A percentile compares a stretch with the other conserved stretches of the same genome.
phyloP scores from a whole-genome alignment of 2,797 vertebrate genomes.

The Diplodus puntazzo region DNA sequence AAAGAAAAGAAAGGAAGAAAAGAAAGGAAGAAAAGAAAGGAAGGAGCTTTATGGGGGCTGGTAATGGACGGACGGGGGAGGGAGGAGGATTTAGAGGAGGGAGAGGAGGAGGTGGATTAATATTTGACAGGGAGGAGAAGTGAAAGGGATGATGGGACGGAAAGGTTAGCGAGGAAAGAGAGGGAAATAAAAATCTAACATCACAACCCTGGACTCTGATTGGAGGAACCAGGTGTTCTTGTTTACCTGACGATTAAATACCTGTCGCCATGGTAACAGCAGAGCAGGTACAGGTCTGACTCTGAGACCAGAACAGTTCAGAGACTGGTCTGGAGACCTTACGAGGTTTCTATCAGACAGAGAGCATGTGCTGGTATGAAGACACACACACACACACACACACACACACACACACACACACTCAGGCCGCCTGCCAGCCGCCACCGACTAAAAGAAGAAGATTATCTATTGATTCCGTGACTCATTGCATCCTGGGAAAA shows the following conservation, averaged over 20 bases:
- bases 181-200: no score
- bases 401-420: slow-evolving; percentile 4
- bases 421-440: slow-evolving; percentile 33
- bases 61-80: slow-evolving; percentile 11
- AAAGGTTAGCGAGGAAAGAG: background rate
- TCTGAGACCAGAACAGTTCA: no score
- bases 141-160: slow-evolving; percentile 6
- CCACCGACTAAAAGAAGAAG: slow-evolving; percentile 29
- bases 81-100: background rate
- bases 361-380: background rate
- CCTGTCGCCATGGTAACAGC: background rate
- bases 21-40: background rate
- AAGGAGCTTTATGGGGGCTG: slow-evolving; percentile 10
- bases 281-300: background rate
- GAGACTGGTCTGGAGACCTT: no score
- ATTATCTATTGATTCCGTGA: slow-evolving; percentile 50
- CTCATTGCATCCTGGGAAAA: slow-evolving; percentile 58
- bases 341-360: background rate
- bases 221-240: background rate
- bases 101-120: background rate
- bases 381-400: slow-evolving; percentile 4
- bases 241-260: background rate
- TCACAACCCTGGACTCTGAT: no score
- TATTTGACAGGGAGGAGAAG: slow-evolving; percentile 13
- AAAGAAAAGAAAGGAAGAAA: background rate